Evolutionary conservation across 2,888 invertebrate species (phyloP).

Genomic region (Mythimna ferrago): DNA sequence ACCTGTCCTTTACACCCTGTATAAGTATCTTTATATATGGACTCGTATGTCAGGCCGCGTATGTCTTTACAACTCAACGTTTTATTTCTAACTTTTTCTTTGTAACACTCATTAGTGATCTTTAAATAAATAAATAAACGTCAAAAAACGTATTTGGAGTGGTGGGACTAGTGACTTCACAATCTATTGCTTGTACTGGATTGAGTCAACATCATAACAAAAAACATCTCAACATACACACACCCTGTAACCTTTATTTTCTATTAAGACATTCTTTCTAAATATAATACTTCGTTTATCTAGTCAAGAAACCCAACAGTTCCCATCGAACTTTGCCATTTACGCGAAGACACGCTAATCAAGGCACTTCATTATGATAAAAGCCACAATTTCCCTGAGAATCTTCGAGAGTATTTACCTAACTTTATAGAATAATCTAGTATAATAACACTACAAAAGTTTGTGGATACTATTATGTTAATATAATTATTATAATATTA

Average conservation of each 20-base stretch:
- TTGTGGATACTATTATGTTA: constrained; percentile 35
- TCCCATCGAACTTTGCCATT: constrained; percentile 6
- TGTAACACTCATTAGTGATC: no score
- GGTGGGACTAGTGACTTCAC: no score
- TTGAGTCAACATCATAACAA: neutral
- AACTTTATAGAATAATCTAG: constrained; percentile 17
- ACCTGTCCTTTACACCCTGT: no score
- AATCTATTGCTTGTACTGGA: no score
- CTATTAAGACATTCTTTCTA: constrained; percentile 4
- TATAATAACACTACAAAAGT: constrained; percentile 33
- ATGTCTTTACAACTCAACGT: no score
- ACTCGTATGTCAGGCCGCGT: no score
- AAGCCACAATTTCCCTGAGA: constrained; percentile 31
- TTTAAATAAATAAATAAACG: no score
- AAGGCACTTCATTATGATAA: constrained; percentile 17
- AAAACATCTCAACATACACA: neutral
- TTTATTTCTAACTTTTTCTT: no score
- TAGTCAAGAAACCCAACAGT: neutral
- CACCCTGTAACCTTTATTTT: no score
- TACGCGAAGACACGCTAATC: neutral
- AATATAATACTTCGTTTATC: neutral
- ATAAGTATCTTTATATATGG: no score
- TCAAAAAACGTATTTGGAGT: no score
- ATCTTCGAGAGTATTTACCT: constrained; percentile 35
- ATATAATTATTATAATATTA: constrained; percentile 33